These are phyloP conservation scores for Actinia tenebrosa DNA, from an alignment of 64 coral and sea anemone genomes.

Conservation along the genomic window DNA sequence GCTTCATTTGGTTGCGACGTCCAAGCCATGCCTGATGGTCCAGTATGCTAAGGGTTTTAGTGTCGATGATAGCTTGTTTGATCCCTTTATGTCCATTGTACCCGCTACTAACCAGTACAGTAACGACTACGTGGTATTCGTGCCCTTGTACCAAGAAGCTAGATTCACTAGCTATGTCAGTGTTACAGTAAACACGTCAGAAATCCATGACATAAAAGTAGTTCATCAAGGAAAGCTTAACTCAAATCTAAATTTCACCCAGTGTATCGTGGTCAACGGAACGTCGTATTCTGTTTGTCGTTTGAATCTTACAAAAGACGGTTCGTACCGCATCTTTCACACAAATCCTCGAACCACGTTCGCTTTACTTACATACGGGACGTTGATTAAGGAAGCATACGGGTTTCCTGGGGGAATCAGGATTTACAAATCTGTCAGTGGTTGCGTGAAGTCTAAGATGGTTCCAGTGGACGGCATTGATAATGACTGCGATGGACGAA, in stretches of 20 bases:
- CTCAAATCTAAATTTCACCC: background rate
- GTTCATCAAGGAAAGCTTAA: background rate
- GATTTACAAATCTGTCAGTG: background rate
- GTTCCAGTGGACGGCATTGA: constrained; percentile 27
- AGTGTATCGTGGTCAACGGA: background rate
- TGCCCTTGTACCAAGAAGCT: background rate
- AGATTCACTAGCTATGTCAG: background rate
- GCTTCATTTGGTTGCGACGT: constrained; percentile 22
- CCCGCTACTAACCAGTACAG: constrained; percentile 53
- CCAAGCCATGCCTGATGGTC: constrained; percentile 57
- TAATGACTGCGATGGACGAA: constrained; percentile 53
- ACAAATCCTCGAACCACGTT: background rate
- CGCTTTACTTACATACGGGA: constrained; percentile 15
- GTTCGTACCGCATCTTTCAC: constrained; percentile 19
- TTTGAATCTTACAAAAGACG: constrained; percentile 5
- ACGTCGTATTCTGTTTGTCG: constrained; percentile 17
- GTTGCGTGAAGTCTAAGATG: constrained; percentile 16
- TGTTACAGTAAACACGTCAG: constrained; percentile 3
- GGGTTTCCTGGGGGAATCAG: constrained; percentile 29
- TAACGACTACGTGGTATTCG: constrained; percentile 42
- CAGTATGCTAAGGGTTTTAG: constrained; percentile 53
- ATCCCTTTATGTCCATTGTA: constrained; percentile 61
- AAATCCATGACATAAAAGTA: background rate
- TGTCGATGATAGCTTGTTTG: constrained; percentile 7
- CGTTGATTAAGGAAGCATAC: background rate